Evolutionary conservation across 2,888 invertebrate species (phyloP).

Genomic region (Agrilus biguttatus): DNA sequence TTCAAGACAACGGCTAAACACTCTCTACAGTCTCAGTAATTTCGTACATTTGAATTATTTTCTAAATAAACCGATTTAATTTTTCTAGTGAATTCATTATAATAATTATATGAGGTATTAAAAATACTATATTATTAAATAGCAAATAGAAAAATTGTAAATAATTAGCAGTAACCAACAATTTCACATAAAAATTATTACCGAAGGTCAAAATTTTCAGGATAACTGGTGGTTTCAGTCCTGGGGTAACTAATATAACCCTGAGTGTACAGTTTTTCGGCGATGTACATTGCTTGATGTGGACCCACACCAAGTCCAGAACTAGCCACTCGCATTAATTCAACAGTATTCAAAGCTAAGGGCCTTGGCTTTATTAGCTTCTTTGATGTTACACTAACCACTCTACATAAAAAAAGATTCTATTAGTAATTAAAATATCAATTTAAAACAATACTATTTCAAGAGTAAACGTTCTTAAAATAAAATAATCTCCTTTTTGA

Average conservation of each 20-base stretch:
- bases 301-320: constrained; percentile 85
- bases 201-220: constrained; percentile 86
- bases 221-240: constrained; percentile 95
- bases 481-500: background rate
- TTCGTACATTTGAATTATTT: too few relatives aligned
- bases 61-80: too few relatives aligned
- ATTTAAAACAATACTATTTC: background rate
- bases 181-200: constrained; percentile 20
- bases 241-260: constrained; percentile 97
- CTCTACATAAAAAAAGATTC: constrained; percentile 35
- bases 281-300: constrained; percentile 83
- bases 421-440: background rate
- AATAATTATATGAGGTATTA: too few relatives aligned
- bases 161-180: too few relatives aligned
- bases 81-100: too few relatives aligned
- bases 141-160: too few relatives aligned
- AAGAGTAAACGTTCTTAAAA: background rate
- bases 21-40: too few relatives aligned
- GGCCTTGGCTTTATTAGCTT: constrained; percentile 81
- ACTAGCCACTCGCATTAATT: constrained; percentile 85
- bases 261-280: constrained; percentile 87
- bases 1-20: too few relatives aligned
- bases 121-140: too few relatives aligned
- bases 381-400: constrained; percentile 62
- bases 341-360: constrained; percentile 90